Conservation (phyloP, 2,113 vertebrate species). For the Anguilla rostrata region DNA sequence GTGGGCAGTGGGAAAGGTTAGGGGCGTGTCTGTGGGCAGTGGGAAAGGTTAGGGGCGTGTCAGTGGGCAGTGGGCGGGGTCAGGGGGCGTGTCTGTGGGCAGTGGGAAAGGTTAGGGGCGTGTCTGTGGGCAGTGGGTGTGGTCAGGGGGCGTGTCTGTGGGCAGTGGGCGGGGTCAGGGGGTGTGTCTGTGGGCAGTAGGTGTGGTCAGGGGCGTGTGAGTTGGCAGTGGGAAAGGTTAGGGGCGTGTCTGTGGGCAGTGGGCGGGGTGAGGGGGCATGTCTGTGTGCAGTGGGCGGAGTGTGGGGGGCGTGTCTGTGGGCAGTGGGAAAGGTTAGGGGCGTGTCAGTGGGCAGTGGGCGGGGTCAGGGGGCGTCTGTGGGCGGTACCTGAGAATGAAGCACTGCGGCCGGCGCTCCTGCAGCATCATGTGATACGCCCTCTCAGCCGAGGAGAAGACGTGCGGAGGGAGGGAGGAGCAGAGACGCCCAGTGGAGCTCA, state of each 20-base stretch:
- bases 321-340: neutral
- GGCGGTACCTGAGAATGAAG: neutral
- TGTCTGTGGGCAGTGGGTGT: too few relatives aligned
- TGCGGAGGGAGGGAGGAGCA: slow-evolving; percentile 89
- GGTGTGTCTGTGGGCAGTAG: neutral
- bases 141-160: too few relatives aligned
- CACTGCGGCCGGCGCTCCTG: slow-evolving; percentile 72
- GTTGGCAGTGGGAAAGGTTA: neutral
- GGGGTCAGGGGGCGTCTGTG: neutral
- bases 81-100: too few relatives aligned
- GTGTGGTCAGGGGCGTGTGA: too few relatives aligned
- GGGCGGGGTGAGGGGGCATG: neutral
- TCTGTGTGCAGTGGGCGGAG: too few relatives aligned
- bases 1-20: too few relatives aligned
- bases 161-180: neutral
- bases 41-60: too few relatives aligned
- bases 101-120: too few relatives aligned
- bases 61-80: too few relatives aligned
- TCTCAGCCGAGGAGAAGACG: slow-evolving; percentile 90
- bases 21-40: too few relatives aligned
- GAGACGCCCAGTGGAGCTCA: slow-evolving; percentile 78
- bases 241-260: neutral
- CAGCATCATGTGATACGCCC: slow-evolving; percentile 89
- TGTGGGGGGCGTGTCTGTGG: too few relatives aligned
- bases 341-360: neutral